Evolutionary conservation across 2,888 invertebrate species (phyloP), one percentile per base, ranked within the genome.

Genomic region (Empis livida): DNA sequence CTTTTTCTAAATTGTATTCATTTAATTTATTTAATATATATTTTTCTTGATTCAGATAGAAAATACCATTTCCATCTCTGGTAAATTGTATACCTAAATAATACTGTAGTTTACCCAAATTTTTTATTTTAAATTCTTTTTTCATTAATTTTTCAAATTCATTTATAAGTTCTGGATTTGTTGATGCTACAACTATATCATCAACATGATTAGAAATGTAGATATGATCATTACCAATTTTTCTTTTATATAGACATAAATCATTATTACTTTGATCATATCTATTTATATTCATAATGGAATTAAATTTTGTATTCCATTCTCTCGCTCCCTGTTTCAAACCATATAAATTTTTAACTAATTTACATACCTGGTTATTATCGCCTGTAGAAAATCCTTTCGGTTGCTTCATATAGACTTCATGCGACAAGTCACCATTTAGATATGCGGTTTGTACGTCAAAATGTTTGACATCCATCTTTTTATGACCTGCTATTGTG

Each of bases 21-120:
- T 10, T 32, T 37, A 45, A 31, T 10, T 17, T 38, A 13, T 42
- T 47, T 27, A 44, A 31, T 14, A 47, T 49, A 17, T 49, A 47
- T 2, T 27, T 17, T 8, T 20, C 30, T 30, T 49, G 47, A 8
- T 35, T 42, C 4, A 49, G 10, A 9, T 20, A 16, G 41, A 20
- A 49, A 11, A 35, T 44, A 11, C 45, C 35, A 17, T 48, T 45
- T 30, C 27, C 16, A 8, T 38, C 30, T 41, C 23, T 30, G 27
- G 41, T 45, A 6, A 45, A 14, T 42, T 48, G 38, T 30, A 27
- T n/a, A 14, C 30, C 35, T 35, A 35, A 9, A 13, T 35, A 35
- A 35, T 35, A 35, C 9, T 35, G 35, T 35, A 35, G 13, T 8
- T 35, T 35, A 35, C 35, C 35, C 13, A 35, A 35, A 35, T 35